A percentile compares a stretch with the other conserved stretches of the same genome.
Evolutionary conservation across 1,140 invertebrate genomes (phyloP).

Genomic region (Ctenoplectra terminalis): DNA sequence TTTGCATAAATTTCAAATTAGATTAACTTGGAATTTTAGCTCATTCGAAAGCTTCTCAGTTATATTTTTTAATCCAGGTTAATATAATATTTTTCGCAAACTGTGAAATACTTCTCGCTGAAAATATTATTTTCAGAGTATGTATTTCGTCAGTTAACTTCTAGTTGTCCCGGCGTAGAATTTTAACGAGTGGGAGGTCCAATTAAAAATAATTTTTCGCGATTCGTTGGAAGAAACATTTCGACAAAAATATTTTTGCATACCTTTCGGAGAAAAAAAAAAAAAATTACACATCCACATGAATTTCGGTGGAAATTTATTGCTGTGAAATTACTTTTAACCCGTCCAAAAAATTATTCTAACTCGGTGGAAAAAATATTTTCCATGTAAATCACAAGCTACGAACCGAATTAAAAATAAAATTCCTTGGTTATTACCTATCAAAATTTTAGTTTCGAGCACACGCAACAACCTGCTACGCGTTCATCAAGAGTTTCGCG

Average conservation of each 20-base stretch:
- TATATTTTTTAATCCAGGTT: too few species aligned
- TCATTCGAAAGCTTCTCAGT: too few species aligned
- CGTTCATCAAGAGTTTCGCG: neutral
- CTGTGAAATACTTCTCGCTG: neutral
- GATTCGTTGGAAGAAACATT: neutral
- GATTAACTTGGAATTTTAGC: neutral
- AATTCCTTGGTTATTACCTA: neutral
- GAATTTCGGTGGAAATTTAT: neutral
- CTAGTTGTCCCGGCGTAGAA: neutral
- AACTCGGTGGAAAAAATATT: neutral
- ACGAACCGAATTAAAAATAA: neutral
- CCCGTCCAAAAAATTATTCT: neutral
- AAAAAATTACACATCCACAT: neutral
- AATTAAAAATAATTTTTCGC: neutral
- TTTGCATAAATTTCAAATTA: neutral
- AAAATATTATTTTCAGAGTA: neutral
- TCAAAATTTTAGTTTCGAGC: neutral
- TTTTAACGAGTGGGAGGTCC: neutral
- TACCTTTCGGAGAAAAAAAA: neutral
- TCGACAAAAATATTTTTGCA: neutral
- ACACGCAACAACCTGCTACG: neutral
- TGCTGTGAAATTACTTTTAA: neutral
- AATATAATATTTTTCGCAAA: neutral
- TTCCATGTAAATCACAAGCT: neutral
- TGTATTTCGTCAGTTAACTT: neutral